Base-by-base conservation (phyloP, 2,113 vertebrate genomes). In the Piprites chloris region DNA sequence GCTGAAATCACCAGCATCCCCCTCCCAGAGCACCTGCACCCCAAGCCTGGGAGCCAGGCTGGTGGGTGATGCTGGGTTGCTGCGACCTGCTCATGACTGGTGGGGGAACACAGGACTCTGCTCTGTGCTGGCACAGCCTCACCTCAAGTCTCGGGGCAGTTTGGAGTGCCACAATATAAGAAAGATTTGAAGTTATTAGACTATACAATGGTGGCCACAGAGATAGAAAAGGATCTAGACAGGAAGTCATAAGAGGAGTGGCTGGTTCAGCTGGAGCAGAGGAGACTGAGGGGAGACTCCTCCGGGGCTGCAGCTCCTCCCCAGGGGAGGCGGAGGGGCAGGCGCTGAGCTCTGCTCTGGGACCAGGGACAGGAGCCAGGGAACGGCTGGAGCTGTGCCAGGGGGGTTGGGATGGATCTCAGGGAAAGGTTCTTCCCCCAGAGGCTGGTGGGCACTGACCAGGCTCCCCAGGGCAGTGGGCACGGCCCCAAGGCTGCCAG, bases 1-100 rank as follows among this genome's bases (percentile, higher is more conserved):
- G 27, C 62, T 32, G 1, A 14, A 69, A 56, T 1, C 49, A 58
- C 32, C 47, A 8, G 0, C 23, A 3, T 1, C 10, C 9, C 59
- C 33, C 23, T 32, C 59, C 59, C 50, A 55, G 13, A 49, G 37
- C 27, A 24, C 13, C 58, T 7, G 4, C 44, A n/a, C 4, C 49
- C 59, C 53, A 0, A 6, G 5, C 17, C n/a, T 7, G 41, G 44
- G 33, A 23, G 50, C 50, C 0, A 3, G 39, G 33, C 65, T 11
- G 14, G 4, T 0, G 65, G 63, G 55, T 14, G 50, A 27, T 0
- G 1, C 39, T 2, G 9, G 32, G 37, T 33, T 18, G 46, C 4
- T 7, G n/a, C 14, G 5, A 63, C 2, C 0, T 18, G 84, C 90
- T 52, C 42, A 11, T 22, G 50, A 11, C 12, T 6, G 2, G 65